Evolutionary conservation across 2,888 invertebrate genomes (phyloP).

Genomic region (Stramonita haemastoma): DNA sequence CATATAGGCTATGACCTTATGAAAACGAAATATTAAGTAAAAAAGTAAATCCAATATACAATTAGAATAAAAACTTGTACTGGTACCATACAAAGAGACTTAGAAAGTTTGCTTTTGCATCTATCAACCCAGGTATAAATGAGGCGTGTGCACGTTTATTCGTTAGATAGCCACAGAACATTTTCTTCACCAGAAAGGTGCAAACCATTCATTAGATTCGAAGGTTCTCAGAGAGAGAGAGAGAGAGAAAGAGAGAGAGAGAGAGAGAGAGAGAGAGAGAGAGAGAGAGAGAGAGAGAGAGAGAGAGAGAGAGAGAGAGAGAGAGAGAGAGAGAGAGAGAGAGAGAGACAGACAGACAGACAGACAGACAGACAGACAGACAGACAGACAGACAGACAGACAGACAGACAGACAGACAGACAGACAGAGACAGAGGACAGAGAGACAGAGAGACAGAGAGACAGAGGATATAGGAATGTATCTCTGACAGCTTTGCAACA

Average conservation of each 20-base stretch:
- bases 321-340: background rate
- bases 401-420: slow-evolving; percentile 30
- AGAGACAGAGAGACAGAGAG: background rate
- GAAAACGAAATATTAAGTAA: background rate
- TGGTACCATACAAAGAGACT: too few species aligned
- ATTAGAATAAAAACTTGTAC: too few species aligned
- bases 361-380: slow-evolving; percentile 25
- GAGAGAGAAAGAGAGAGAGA: background rate
- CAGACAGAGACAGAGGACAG: background rate
- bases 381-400: slow-evolving; percentile 25
- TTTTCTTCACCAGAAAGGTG: too few species aligned
- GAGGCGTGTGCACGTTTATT: too few species aligned
- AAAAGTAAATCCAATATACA: background rate
- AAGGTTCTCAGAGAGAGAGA: background rate
- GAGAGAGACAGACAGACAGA: slow-evolving; percentile 29
- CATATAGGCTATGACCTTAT: background rate
- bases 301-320: slow-evolving; percentile 2
- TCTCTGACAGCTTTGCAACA: too few species aligned
- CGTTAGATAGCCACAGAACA: too few species aligned
- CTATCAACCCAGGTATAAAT: too few species aligned
- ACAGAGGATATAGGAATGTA: background rate
- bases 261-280: background rate
- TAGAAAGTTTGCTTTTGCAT: too few species aligned
- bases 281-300: background rate
- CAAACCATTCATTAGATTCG: too few species aligned